Percentiles rank a stretch among this genome's conserved stretches.
phyloP scores from a whole-genome alignment of 92 coral and sea anemone species.

The Nematostella vectensis region DNA sequence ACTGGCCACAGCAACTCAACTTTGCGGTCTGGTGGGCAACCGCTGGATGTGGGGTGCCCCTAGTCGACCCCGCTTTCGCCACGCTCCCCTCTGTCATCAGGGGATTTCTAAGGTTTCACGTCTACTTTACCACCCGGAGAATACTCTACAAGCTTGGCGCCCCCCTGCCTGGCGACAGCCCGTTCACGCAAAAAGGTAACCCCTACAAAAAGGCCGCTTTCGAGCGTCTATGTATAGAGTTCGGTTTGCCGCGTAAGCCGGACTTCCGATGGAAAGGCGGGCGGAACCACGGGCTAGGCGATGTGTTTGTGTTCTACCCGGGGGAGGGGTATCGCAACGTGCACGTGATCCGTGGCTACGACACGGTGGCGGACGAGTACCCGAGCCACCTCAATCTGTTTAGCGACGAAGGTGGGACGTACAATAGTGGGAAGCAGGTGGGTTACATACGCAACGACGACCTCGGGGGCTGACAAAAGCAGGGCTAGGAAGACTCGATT shows the following conservation, averaged over 20 bases:
- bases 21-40: conserved; percentile 40
- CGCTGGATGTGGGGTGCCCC: conserved; percentile 22
- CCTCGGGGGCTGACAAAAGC: conserved; percentile 17
- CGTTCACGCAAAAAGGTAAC: conserved; percentile 5
- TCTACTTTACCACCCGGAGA: conserved; percentile 20
- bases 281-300: conserved; percentile 11
- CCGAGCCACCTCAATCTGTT: conserved; percentile 1
- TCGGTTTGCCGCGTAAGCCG: conserved; percentile 1
- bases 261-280: conserved; percentile 23
- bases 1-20: conserved; percentile 43
- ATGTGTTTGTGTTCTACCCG: not conserved
- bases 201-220: conserved; percentile 12
- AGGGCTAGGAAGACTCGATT: conserved; percentile 13
- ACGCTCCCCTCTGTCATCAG: not conserved
- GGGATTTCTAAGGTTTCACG: conserved; percentile 21
- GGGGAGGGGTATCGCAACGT: not conserved
- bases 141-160: conserved; percentile 22
- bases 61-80: not conserved
- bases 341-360: conserved; percentile 3
- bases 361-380: not conserved
- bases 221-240: conserved; percentile 16
- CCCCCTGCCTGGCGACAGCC: conserved; percentile 15
- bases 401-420: conserved; percentile 12
- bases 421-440: not conserved
- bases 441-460: conserved; percentile 2